Evolutionary conservation across 1,140 invertebrate genomes (phyloP).

Genomic region (Pectinophora gossypiella): DNA sequence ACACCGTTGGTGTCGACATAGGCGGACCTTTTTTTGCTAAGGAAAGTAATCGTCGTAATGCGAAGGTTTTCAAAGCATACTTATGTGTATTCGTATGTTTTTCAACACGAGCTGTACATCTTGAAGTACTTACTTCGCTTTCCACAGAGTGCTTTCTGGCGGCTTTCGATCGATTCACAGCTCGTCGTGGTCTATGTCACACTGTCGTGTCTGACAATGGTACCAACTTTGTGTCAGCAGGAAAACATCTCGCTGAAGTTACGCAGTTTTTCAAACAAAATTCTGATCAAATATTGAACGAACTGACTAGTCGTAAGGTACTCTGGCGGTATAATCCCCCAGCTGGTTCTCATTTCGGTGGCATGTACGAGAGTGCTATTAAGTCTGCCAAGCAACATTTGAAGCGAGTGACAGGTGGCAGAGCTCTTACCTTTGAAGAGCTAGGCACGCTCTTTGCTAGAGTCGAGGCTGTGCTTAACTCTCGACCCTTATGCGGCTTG

Average conservation of each 20-base stretch:
- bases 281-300: background rate
- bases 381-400: conserved; percentile 31
- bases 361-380: conserved; percentile 29
- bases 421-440: conserved; percentile 33
- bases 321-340: conserved; percentile 32
- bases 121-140: conserved; percentile 35
- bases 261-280: background rate
- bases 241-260: conserved; percentile 15
- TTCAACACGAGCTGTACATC: conserved; percentile 36
- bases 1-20: conserved; percentile 9
- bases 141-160: conserved; percentile 49
- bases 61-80: conserved; percentile 7
- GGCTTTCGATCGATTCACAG: conserved; percentile 43
- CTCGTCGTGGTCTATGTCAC: conserved; percentile 21
- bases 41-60: conserved; percentile 5
- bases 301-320: conserved; percentile 1
- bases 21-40: conserved; percentile 13
- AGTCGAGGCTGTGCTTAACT: conserved; percentile 35
- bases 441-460: conserved; percentile 25
- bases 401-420: conserved; percentile 16
- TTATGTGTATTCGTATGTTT: conserved; percentile 14
- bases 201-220: conserved; percentile 40
- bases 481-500: conserved; percentile 10
- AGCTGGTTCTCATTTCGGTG: conserved; percentile 21
- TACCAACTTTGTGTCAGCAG: conserved; percentile 44